A percentile compares a stretch with the other conserved stretches of the same genome.
Evolutionary conservation across 2,888 invertebrate genomes (phyloP).

Genomic region (Linnaemya vulpina): DNA sequence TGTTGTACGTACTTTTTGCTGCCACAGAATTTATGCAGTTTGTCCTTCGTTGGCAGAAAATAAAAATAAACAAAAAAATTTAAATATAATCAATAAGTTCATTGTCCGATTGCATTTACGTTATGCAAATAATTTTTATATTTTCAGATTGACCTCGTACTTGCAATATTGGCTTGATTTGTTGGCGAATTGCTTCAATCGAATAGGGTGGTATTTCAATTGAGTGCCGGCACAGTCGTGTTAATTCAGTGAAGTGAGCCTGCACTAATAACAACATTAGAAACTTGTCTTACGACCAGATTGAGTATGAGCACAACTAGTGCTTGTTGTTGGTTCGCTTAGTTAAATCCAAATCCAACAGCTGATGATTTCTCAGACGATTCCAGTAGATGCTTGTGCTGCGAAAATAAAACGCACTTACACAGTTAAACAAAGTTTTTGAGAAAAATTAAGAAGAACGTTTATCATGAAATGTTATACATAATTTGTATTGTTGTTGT

Average conservation of each 20-base stretch:
- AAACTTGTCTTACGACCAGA: slow-evolving; percentile 67
- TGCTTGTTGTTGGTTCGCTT: slow-evolving; percentile 67
- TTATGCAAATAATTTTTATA: not conserved
- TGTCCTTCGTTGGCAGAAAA: slow-evolving; percentile 5
- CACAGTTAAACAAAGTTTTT: slow-evolving; percentile 12
- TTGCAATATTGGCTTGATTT: slow-evolving; percentile 52
- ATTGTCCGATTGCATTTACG: not conserved
- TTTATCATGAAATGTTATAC: slow-evolving; percentile 13
- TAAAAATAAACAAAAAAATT: not conserved
- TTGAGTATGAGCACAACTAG: slow-evolving; percentile 43
- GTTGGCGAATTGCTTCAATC: slow-evolving; percentile 21
- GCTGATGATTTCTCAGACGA: slow-evolving; percentile 68
- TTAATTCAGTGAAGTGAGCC: slow-evolving; percentile 67
- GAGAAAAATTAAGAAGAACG: slow-evolving; percentile 28
- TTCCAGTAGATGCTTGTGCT: slow-evolving; percentile 53
- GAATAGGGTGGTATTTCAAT: slow-evolving; percentile 50
- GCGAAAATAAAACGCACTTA: slow-evolving; percentile 15
- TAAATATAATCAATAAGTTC: not conserved
- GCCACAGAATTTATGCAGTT: not conserved
- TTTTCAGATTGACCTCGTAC: slow-evolving; percentile 25
- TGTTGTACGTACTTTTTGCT: not conserved
- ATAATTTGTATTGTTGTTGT: slow-evolving; percentile 42
- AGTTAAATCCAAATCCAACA: slow-evolving; percentile 63
- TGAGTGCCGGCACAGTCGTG: slow-evolving; percentile 46
- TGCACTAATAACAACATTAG: slow-evolving; percentile 70